Base-by-base conservation (phyloP, 2,888 invertebrate species). In the Coronaproctus castanopsis region DNA sequence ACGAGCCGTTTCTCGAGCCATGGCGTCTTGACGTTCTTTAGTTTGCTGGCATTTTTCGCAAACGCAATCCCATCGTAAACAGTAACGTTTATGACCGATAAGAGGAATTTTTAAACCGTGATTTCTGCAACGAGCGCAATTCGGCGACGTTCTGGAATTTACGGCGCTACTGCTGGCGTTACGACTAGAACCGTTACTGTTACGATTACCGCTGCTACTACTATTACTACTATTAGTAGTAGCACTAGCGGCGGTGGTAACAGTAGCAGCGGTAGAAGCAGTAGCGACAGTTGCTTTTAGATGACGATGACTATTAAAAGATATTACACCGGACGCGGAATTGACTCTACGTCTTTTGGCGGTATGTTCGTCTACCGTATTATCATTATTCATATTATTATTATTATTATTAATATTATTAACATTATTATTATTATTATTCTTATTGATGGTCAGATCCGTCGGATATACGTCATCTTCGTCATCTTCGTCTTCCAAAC, bases 31-130 rank as follows among this genome's bases (percentile, higher is more conserved):
- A 54, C 92, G 74, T 69, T 90, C 88, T 0, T 86, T 85, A 0
- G 91, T 90, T 61, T 89, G 74, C 63, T 82, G 80, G 71, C 93
- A 93, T 74, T 87, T 87, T 65, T 84, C 82, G 73, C 93, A 93
- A 62, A 76, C 79, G 74, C 92, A 92, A 70, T 80, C 78, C 64
- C 87, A 82, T 74, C 78, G 91, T 68, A 81, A 80, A 77, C 93
- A 95, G 74, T 89, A 90, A 24, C 89, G 79, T 72, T 93, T 93
- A 76, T 93, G 93, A 19, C 89, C 91, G 73, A 89, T 90, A 64
- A 92, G 78, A 72, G 83, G 82, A 65, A 88, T 83, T 71, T 87
- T 87, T 69, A 87, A 77, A n/a, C 85, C 80, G 73, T 93, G 93
- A 76, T 92, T 92, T 62, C 89, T 79, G 73, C 93, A 93, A 24